Base-by-base conservation (phyloP, 2,113 vertebrate genomes). In the Centropristis striata region DNA sequence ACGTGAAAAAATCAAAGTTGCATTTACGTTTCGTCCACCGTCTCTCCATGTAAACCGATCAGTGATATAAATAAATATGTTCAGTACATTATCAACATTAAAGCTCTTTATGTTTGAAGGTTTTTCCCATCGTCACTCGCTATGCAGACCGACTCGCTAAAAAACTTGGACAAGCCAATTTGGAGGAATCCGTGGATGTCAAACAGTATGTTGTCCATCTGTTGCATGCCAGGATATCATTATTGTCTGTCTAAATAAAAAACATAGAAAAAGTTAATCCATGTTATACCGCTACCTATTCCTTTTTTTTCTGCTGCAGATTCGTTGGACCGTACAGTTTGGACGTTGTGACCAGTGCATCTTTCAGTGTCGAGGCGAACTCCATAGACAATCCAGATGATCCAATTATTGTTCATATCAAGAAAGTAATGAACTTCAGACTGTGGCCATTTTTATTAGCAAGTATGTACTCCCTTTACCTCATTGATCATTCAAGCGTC, bases 381-480 rank as follows among this genome's bases (percentile, higher is more conserved):
- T 95, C 96, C 47, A 93, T 96, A 59, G 96, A 94, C 86, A 95
- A 96, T 60, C 94, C 96, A 28, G 83, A 96, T 0, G 95, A 96
- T 64, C 95, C 94, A 0, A 90, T 96, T 68, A 88, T 94, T 41
- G 64, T 86, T 65, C 90, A 97, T n/a, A 27, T 91, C 44, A 90
- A 86, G 74, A 96, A 93, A 4, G 32, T 97, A 18, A 11, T 92
- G 0, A 88, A 81, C 1, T 41, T 94, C 37, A 92, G 5, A 9
- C 66, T 96, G 25, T 51, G 46, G 47, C 41, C 91, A 1, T 1
- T 94, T 0, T 0, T 90, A 5, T 0, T 92, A 1, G 0, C 51
- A 12, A 1, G 91, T 93, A 85, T 4, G 82, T 59, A 0, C 1
- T 36, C 5, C 13, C 59, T 46, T 44, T 5, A 51, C 10, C 1